Base-by-base conservation (phyloP, 2,797 vertebrate species). In the Argentina silus region DNA sequence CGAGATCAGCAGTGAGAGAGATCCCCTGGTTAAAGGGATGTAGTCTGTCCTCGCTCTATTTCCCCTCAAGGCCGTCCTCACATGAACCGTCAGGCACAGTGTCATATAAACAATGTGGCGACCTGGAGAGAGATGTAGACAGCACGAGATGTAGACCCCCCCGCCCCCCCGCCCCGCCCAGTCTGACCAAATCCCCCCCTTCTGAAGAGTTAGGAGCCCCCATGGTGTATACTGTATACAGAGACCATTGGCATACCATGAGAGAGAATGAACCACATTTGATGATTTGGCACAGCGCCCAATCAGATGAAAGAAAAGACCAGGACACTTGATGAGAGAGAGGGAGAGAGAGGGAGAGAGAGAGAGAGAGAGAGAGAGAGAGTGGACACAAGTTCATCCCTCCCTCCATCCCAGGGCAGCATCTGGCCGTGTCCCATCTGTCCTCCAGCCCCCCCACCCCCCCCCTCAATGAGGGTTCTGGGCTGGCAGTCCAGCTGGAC, bases 11-110 rank as follows among this genome's bases (percentile, higher is more conserved):
- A 53, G 43, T 15, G 42, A 43, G 69, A 51, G 43, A 77, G 55
- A 15, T 62, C 68, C 69, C 63, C 6, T 0, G 17, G 60, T 71
- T 61, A 23, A 19, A 77, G 36, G 67, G 75, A 78, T 6, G 61
- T 62, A 64, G 74, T 71, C 65, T 78, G 79, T 70, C n/a, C 76
- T 83, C 63, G 47, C 78, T 76, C 69, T 14, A 63, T 73, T 72
- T 67, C 3, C 3, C n/a, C n/a, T 8, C 48, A 55, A 66, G 8
- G 23, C 70, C 62, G 19, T 75, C 72, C 60, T 77, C 43, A 53
- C 21, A 17, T 10, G 44, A 57, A 73, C 72, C 27, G 44, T 3
- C 0, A 14, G 50, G 57, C 43, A 27, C 43, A 64, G n/a, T 57
- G n/a, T 9, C 19, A 21, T 19, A 57, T 36, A 36, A 36, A 36